These are phyloP conservation scores for Myodes glareolus DNA, from an alignment of 2,113 vertebrate genomes.

Conservation along the genomic window DNA sequence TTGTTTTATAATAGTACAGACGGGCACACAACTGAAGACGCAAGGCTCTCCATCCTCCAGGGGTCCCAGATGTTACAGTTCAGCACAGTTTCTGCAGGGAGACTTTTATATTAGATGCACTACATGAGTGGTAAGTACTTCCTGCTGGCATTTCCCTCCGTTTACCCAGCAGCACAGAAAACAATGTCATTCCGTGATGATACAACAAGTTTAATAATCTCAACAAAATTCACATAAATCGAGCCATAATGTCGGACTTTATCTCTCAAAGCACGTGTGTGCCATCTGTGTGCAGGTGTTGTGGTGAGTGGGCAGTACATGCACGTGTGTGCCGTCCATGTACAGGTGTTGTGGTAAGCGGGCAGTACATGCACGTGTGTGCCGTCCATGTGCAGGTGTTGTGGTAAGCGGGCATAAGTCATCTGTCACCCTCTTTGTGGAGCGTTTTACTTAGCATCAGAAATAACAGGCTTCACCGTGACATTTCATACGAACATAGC, in stretches of 20 bases:
- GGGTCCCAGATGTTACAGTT: background rate
- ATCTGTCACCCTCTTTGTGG: background rate
- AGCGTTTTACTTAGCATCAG: background rate
- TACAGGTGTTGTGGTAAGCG: too few species aligned
- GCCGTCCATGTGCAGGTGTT: too few species aligned
- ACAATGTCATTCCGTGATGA: background rate
- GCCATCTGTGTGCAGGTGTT: background rate
- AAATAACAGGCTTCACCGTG: too few species aligned
- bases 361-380: too few species aligned
- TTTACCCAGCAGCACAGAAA: background rate
- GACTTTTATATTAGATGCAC: background rate
- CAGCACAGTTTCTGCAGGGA: background rate
- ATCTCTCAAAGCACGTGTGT: background rate
- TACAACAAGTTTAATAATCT: background rate
- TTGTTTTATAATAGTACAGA: background rate
- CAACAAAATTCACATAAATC: background rate
- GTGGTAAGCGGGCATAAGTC: background rate
- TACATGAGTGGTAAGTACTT: background rate
- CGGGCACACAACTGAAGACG: constrained; percentile 10
- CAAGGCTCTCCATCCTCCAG: background rate
- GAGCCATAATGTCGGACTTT: background rate
- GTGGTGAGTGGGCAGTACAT: background rate
- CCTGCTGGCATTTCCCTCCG: background rate
- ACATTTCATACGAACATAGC: background rate
- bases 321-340: too few species aligned